phyloP scores from a whole-genome alignment of 2,797 vertebrate species.

The Urosaurus nigricauda region DNA sequence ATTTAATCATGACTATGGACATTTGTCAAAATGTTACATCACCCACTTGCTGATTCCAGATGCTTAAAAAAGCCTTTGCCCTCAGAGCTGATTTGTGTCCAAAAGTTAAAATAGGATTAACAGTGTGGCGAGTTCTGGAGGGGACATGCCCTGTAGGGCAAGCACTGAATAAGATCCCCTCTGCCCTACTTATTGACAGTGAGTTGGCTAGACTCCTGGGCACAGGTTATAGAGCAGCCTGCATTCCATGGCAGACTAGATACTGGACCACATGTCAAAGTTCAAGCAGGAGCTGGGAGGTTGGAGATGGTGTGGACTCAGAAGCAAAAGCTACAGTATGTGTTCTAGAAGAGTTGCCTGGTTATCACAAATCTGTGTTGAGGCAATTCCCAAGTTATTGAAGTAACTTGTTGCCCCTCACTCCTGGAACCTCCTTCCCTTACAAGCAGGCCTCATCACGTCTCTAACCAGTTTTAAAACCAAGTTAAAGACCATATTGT shows the following conservation, averaged over 20 bases:
- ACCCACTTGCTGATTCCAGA: conserved; percentile 73
- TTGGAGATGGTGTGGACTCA: not conserved
- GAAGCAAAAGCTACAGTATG: conserved; percentile 16
- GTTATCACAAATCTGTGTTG: not conserved
- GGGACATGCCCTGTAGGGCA: conserved; percentile 51
- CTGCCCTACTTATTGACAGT: conserved; percentile 55
- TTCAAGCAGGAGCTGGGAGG: not conserved
- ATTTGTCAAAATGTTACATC: conserved; percentile 74
- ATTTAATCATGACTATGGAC: conserved; percentile 74
- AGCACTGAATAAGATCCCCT: conserved; percentile 50
- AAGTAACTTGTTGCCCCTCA: too few relatives aligned
- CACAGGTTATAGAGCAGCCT: conserved; percentile 31
- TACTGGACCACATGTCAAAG: not conserved
- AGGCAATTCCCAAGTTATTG: not conserved
- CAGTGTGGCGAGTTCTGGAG: conserved; percentile 55
- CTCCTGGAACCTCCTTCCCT: too few relatives aligned
- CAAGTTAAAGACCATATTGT: too few relatives aligned
- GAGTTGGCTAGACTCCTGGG: conserved; percentile 41
- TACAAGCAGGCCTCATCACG: too few relatives aligned
- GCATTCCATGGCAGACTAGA: conserved; percentile 42
- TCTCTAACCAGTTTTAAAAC: too few relatives aligned
- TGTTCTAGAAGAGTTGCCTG: not conserved
- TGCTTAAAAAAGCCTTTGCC: conserved; percentile 79
- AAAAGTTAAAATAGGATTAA: conserved; percentile 71
- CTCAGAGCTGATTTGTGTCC: conserved; percentile 65